Evolutionary conservation across 2,113 vertebrate species (phyloP).

Genomic region (Melanerpes formicivorus): DNA sequence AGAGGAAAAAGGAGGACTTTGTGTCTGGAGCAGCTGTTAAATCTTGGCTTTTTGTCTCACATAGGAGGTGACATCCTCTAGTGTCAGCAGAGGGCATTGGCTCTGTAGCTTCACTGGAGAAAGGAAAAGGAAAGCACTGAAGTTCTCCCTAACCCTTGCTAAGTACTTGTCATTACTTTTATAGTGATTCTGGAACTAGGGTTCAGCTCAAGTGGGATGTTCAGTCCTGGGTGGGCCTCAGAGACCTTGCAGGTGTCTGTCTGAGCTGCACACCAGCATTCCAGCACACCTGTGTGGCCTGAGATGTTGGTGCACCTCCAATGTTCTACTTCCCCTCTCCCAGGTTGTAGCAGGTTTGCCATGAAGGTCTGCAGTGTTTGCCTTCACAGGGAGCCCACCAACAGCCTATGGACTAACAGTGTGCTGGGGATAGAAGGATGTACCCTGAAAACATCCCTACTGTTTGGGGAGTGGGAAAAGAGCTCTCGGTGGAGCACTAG

Average conservation of each 20-base stretch:
- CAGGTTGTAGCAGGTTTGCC: fast-evolving
- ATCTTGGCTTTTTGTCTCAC: background rate
- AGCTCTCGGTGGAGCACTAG: slow-evolving; percentile 52
- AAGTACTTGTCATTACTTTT: background rate
- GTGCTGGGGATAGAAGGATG: background rate
- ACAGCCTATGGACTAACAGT: fast-evolving
- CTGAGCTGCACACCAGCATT: fast-evolving
- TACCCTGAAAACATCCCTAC: fast-evolving
- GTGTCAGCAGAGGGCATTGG: background rate
- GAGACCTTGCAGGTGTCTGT: background rate
- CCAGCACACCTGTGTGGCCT: fast-evolving
- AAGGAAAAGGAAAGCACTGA: background rate
- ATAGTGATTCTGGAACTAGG: background rate
- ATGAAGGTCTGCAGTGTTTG: fast-evolving
- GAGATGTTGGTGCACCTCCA: fast-evolving
- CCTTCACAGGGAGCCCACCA: fast-evolving
- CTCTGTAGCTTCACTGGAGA: background rate
- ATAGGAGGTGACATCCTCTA: fast-evolving
- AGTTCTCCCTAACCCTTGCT: background rate
- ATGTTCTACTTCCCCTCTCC: background rate
- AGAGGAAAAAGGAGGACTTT: background rate
- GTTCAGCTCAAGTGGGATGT: fast-evolving
- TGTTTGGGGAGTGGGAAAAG: background rate
- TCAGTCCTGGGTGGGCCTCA: background rate
- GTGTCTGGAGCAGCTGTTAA: background rate